Evolutionary conservation across 2,888 invertebrate species (phyloP), one percentile per base, ranked within the genome.

Genomic region (Mesoligia furuncula): DNA sequence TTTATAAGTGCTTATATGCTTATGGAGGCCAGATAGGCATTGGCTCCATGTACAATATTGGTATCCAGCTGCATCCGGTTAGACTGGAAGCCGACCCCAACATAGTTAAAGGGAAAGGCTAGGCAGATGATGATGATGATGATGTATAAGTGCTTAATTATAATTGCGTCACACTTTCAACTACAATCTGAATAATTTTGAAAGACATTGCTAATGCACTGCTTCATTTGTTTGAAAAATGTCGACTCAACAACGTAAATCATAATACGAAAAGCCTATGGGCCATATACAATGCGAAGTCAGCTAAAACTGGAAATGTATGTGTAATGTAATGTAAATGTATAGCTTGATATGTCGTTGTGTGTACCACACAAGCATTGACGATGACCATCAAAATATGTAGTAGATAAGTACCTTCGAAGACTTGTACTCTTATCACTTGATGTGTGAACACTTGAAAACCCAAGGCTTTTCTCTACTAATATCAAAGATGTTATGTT

Each of bases 401-500:
- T 48, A 11, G 1, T 31, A 11, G n/a, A 31, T 9, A 65, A 65
- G 11, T 31, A 42, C n/a, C n/a, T 13, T 73, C 27, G 8, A 51
- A 67, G 17, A 59, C 36, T 51, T 42, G 7, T 24, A 27, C 36
- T 4, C 36, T 27, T 61, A 74, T 70, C 61, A 75, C n/a, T 57
- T 17, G 45, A 57, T 57, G 27, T 39, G n/a, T 51, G 67, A 0
- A 17, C 66, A 62, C 71, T 27, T 57, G 48, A 61, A 71, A 76
- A 31, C 15, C n/a, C n/a, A 69, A 81, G 72, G 81, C 64, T 72
- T 11, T 68, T 24, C 15, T 61, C 11, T 36, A 64, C 15, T 39
- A 59, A 42, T n/a, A 70, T n/a, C 20, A 51, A 71, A 59, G 62
- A 42, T n/a, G 59, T 13, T n/a, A 54, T 81, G 89, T 88, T 88